Conservation (phyloP, 2,797 vertebrate genomes). For the Rhabdomys pumilio region DNA sequence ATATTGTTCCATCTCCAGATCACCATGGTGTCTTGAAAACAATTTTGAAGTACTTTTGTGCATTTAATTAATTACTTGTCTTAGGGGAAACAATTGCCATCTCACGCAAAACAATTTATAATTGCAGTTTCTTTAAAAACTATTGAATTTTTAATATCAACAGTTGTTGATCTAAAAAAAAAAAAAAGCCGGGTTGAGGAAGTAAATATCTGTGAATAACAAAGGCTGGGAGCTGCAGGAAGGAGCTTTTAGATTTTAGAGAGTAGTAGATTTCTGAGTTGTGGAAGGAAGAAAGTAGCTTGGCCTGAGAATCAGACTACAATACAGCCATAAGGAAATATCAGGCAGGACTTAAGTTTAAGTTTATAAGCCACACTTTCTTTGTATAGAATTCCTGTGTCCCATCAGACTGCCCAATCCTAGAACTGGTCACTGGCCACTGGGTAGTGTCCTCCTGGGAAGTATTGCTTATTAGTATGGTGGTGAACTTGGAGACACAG, state of each 20-base stretch:
- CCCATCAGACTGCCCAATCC: no score
- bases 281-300: neutral
- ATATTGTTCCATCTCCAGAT: neutral
- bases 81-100: neutral
- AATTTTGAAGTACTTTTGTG: conserved; percentile 6
- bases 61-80: conserved; percentile 41
- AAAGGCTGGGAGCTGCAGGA: neutral
- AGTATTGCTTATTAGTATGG: neutral
- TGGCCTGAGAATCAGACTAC: neutral
- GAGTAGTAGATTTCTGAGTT: neutral
- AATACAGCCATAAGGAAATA: neutral
- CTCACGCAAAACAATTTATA: conserved; percentile 47
- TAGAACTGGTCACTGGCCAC: neutral
- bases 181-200: no score
- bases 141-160: neutral
- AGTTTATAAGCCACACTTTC: neutral
- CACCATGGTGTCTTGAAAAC: neutral
- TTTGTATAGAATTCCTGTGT: neutral
- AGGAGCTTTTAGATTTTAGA: neutral
- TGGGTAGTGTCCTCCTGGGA: neutral
- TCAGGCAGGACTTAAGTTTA: neutral
- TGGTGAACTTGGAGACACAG: neutral
- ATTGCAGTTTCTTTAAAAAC: conserved; percentile 31
- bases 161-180: neutral
- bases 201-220: neutral